These are phyloP conservation scores for Hycleus cichorii DNA, from an alignment of 1,140 invertebrate genomes.

Conservation along the genomic window DNA sequence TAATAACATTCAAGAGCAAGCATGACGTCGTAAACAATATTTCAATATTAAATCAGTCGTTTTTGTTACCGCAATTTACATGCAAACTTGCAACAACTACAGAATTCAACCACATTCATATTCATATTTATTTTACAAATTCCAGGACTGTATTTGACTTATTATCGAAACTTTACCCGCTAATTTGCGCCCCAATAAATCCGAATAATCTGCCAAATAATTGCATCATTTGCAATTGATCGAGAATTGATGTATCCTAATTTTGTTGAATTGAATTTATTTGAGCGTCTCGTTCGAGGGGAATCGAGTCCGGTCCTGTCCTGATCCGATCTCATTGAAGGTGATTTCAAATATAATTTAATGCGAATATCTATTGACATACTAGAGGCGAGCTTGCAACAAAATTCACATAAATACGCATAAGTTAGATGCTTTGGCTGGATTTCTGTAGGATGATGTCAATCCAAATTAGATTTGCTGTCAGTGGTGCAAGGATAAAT, in stretches of 20 bases:
- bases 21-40: slow-evolving; percentile 18
- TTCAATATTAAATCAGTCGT: slow-evolving; percentile 19
- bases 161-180: too few relatives aligned
- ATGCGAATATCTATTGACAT: slow-evolving; percentile 20
- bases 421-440: slow-evolving; percentile 20
- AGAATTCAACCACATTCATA: too few relatives aligned
- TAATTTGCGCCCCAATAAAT: too few relatives aligned
- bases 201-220: too few relatives aligned
- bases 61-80: slow-evolving; percentile 15
- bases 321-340: too few relatives aligned
- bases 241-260: too few relatives aligned
- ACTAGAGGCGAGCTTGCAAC: slow-evolving; percentile 13
- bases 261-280: too few relatives aligned
- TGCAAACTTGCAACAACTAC: not conserved
- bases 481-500: slow-evolving; percentile 19
- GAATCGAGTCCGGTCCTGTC: too few relatives aligned
- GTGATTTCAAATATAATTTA: slow-evolving; percentile 13
- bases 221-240: too few relatives aligned
- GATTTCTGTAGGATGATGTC: slow-evolving; percentile 19
- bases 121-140: too few relatives aligned
- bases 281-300: too few relatives aligned
- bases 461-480: slow-evolving; percentile 25
- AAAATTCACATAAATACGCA: slow-evolving; percentile 20
- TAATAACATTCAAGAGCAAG: not conserved
- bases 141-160: too few relatives aligned